A percentile compares a stretch with the other conserved stretches of the same genome.
Conservation (phyloP, 2,888 invertebrate genomes). For the Nowickia ferox region DNA sequence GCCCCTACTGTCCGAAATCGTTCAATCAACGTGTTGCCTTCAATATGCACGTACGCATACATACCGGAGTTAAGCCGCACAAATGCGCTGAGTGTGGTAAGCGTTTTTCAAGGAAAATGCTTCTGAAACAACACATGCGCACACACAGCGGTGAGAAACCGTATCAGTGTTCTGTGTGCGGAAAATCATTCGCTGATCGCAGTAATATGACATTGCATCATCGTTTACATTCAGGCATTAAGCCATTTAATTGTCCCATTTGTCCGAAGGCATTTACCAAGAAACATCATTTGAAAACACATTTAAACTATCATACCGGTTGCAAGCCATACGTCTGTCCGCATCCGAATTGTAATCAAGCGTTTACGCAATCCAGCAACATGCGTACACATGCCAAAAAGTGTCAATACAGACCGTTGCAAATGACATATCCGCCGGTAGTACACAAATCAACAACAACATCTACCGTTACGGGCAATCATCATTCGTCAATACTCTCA, state of each 20-base stretch:
- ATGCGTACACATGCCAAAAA: constrained; percentile 94
- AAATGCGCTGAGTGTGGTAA: constrained; percentile 90
- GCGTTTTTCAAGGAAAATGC: constrained; percentile 93
- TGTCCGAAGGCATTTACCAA: constrained; percentile 91
- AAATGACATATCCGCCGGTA: constrained; percentile 75
- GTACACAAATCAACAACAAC: constrained; percentile 53
- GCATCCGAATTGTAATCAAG: constrained; percentile 87
- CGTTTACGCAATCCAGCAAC: constrained; percentile 93
- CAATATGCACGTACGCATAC: constrained; percentile 93
- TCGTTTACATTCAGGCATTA: constrained; percentile 91
- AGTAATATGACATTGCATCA: constrained; percentile 94
- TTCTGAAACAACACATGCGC: constrained; percentile 91
- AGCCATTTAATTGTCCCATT: constrained; percentile 87
- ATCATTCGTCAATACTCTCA: constrained; percentile 32
- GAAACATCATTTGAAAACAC: constrained; percentile 93
- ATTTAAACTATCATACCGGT: constrained; percentile 93
- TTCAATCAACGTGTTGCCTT: constrained; percentile 94
- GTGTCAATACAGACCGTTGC: constrained; percentile 84
- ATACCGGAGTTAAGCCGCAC: constrained; percentile 92
- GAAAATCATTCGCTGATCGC: constrained; percentile 92
- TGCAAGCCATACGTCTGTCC: constrained; percentile 91
- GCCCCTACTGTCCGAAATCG: constrained; percentile 91
- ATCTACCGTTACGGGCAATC: constrained; percentile 63
- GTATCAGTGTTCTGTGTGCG: constrained; percentile 91
- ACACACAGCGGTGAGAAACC: constrained; percentile 92